These are phyloP conservation scores for Heliothis subflexa DNA, from an alignment of 1,140 invertebrate genomes.

Conservation along the genomic window DNA sequence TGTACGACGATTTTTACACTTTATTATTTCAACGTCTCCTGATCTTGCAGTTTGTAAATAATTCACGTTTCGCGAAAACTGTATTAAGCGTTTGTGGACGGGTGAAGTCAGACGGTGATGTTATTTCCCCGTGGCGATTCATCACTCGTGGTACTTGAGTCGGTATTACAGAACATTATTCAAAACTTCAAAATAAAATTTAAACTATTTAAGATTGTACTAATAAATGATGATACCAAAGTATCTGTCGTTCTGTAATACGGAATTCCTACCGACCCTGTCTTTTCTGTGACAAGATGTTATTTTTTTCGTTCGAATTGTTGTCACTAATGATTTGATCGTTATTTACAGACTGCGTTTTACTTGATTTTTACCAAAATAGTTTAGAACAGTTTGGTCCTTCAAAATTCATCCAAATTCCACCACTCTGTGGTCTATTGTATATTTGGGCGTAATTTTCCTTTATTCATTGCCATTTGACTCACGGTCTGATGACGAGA, in stretches of 20 bases:
- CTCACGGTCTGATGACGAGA: constrained; percentile 27
- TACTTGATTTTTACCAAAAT: constrained; percentile 14
- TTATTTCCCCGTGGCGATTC: not conserved
- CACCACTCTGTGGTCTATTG: constrained; percentile 37
- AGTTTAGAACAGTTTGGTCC: constrained; percentile 10
- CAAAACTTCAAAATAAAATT: too few relatives aligned
- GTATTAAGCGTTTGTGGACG: constrained; percentile 1
- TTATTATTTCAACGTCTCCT: constrained; percentile 29
- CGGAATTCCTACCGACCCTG: not conserved
- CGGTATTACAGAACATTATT: not conserved
- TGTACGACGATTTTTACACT: not conserved
- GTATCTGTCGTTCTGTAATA: not conserved
- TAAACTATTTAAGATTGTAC: not conserved
- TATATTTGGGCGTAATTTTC: constrained; percentile 45
- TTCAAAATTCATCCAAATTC: constrained; percentile 41
- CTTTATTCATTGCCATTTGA: constrained; percentile 36
- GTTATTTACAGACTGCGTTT: constrained; percentile 42
- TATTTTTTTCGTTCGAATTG: constrained; percentile 1
- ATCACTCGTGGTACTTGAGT: not conserved
- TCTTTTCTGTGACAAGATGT: constrained; percentile 6
- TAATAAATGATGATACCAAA: not conserved
- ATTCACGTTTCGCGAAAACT: constrained; percentile 10
- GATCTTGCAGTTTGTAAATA: constrained; percentile 35
- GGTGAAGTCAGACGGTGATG: not conserved
- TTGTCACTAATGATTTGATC: constrained; percentile 18